These are phyloP conservation scores for Hyperoplus immaculatus DNA, from an alignment of 2,797 vertebrate species.

Conservation along the genomic window DNA sequence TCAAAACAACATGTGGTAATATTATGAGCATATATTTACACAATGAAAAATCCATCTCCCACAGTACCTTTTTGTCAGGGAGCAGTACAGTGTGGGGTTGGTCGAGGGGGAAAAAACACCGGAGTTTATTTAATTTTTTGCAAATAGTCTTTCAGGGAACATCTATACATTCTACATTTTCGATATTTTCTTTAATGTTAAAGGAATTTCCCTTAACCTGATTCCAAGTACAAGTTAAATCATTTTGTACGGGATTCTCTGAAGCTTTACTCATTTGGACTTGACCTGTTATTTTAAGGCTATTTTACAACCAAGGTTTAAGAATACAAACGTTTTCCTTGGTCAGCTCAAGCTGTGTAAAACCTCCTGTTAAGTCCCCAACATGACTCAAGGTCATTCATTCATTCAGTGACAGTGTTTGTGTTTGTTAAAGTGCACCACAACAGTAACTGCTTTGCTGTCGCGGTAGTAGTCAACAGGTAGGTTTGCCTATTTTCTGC, in stretches of 20 bases:
- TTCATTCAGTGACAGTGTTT: constrained; percentile 54
- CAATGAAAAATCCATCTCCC: too few relatives aligned
- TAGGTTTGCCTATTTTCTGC: constrained; percentile 52
- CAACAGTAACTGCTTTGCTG: background rate
- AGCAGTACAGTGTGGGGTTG: constrained; percentile 43
- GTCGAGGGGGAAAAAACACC: constrained; percentile 20
- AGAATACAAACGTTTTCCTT: constrained; percentile 48
- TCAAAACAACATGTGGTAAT: too few relatives aligned
- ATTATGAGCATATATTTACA: too few relatives aligned
- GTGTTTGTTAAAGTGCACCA: constrained; percentile 45
- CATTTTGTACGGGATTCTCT: background rate
- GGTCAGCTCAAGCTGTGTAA: constrained; percentile 37
- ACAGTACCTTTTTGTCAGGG: constrained; percentile 49
- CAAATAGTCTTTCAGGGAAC: background rate
- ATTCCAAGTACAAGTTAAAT: constrained; percentile 1
- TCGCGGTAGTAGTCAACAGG: constrained; percentile 59
- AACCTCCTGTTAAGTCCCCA: constrained; percentile 86
- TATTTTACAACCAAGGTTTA: constrained; percentile 48
- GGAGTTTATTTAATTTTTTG: background rate
- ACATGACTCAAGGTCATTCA: constrained; percentile 88
- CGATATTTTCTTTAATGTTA: background rate
- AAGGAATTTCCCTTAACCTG: background rate
- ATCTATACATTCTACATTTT: background rate
- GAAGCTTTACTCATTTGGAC: constrained; percentile 6
- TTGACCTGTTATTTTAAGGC: constrained; percentile 3